Percentiles rank a stretch among this genome's conserved stretches.
phyloP scores from a whole-genome alignment of 2,797 vertebrate genomes.

The Tangara arthus region DNA sequence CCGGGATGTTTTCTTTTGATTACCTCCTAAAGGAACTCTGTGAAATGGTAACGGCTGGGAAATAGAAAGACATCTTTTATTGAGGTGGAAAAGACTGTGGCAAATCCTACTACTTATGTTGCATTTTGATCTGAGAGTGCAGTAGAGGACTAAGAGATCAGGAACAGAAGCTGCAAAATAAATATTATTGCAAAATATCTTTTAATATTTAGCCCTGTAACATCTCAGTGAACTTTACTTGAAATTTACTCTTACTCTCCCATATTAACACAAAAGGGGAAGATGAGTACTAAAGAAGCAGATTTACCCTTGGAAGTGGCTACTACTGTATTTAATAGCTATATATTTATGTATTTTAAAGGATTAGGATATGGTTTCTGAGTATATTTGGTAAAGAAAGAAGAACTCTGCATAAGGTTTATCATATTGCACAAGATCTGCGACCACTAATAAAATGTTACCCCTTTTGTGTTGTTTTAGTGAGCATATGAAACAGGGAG shows the following conservation, averaged over 20 bases:
- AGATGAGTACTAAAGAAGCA: not conserved
- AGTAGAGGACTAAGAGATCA: not conserved
- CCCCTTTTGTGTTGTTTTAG: not conserved
- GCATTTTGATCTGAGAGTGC: not conserved
- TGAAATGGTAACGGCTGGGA: not conserved
- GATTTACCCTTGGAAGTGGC: not conserved
- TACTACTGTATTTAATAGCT: not conserved
- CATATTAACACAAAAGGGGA: not conserved
- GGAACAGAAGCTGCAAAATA: not conserved
- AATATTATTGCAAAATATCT: not conserved
- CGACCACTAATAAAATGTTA: not conserved
- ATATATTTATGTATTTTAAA: not conserved
- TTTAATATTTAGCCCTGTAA: not conserved
- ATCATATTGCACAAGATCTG: not conserved
- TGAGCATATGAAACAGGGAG: not conserved
- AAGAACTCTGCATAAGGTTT: not conserved
- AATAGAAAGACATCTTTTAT: not conserved
- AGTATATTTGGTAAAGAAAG: not conserved
- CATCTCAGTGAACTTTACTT: not conserved
- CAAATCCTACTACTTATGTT: not conserved
- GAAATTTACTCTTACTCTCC: not conserved
- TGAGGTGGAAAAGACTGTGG: not conserved
- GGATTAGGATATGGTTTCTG: not conserved
- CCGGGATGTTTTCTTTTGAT: constrained; percentile 34
- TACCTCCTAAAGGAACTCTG: constrained; percentile 10